phyloP scores from a whole-genome alignment of 2,888 invertebrate species.

The Trissoscelio sp. region DNA sequence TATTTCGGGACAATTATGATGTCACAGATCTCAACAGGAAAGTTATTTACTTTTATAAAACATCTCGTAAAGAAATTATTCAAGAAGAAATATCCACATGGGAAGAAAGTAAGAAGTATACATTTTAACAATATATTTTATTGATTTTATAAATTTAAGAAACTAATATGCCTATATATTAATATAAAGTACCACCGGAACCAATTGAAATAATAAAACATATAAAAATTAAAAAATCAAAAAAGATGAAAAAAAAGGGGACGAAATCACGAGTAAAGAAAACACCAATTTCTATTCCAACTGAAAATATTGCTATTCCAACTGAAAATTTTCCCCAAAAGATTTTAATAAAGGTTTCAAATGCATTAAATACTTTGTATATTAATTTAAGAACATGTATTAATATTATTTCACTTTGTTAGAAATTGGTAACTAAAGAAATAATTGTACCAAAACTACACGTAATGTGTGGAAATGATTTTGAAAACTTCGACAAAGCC shows the following conservation, averaged over 20 bases:
- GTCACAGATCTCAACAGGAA: constrained; percentile 85
- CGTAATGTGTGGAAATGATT: constrained; percentile 87
- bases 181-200: not conserved
- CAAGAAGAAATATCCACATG: constrained; percentile 89
- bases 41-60: constrained; percentile 88
- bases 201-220: not conserved
- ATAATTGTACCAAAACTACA: constrained; percentile 88
- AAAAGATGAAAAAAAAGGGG: too few relatives aligned
- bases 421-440: too few relatives aligned
- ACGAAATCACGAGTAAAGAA: too few relatives aligned
- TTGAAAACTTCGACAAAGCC: constrained; percentile 84
- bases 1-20: constrained; percentile 84
- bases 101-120: constrained; percentile 87
- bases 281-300: too few relatives aligned
- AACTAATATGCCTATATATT: not conserved
- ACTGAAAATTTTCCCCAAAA: too few relatives aligned
- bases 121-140: not conserved
- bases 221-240: too few relatives aligned
- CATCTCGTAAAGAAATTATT: constrained; percentile 88
- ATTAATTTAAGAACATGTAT: too few relatives aligned
- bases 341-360: too few relatives aligned
- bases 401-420: too few relatives aligned
- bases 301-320: too few relatives aligned
- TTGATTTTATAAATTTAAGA: not conserved
- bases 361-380: too few relatives aligned